phyloP scores from a whole-genome alignment of 2,888 invertebrate species.

The Resseliella maxima region DNA sequence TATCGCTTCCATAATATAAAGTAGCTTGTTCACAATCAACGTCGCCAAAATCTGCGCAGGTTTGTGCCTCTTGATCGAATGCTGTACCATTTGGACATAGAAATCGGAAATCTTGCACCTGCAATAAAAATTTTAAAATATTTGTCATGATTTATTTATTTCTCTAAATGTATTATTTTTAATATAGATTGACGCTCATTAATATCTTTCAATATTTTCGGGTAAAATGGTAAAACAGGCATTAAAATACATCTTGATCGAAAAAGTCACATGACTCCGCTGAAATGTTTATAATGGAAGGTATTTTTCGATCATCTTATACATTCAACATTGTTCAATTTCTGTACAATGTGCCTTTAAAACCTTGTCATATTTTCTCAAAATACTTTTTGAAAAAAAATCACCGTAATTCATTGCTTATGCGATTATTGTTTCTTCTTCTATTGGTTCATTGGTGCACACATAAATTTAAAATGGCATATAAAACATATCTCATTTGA shows the following conservation, averaged over 20 bases:
- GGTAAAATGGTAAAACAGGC: no score
- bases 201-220: no score
- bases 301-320: not conserved
- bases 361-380: slow-evolving; percentile 45
- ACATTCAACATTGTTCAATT: slow-evolving; percentile 2
- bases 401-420: slow-evolving; percentile 33
- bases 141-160: no score
- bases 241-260: not conserved
- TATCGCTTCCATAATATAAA: slow-evolving; percentile 83
- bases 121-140: slow-evolving; percentile 59
- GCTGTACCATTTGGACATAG: slow-evolving; percentile 90
- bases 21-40: slow-evolving; percentile 87
- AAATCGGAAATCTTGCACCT: slow-evolving; percentile 85
- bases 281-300: not conserved
- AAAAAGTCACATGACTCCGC: slow-evolving; percentile 29
- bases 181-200: no score
- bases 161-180: no score
- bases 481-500: slow-evolving; percentile 44
- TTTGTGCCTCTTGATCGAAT: slow-evolving; percentile 92
- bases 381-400: slow-evolving; percentile 1
- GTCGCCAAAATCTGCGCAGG: slow-evolving; percentile 92
- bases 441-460: slow-evolving; percentile 23
- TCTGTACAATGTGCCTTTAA: not conserved
- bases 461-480: slow-evolving; percentile 55
- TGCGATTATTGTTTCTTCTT: slow-evolving; percentile 47